Percentiles rank a stretch among this genome's conserved stretches.
Evolutionary conservation across 2,888 invertebrate species (phyloP).

Genomic region (Adelognathus sp.): DNA sequence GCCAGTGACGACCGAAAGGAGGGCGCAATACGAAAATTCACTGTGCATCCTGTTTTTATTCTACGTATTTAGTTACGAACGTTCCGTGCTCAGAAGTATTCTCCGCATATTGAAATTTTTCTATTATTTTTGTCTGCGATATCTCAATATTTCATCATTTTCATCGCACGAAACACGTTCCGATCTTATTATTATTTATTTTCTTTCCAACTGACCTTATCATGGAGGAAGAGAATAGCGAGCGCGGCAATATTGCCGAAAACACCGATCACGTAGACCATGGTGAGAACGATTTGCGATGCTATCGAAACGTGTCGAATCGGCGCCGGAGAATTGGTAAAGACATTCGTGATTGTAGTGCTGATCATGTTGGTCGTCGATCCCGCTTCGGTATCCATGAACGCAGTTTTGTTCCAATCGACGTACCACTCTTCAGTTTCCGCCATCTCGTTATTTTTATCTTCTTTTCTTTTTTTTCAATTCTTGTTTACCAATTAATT

Average conservation of each 20-base stretch:
- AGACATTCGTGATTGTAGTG: slow-evolving; percentile 32
- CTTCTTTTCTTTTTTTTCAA: background rate
- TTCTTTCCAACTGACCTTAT: slow-evolving; percentile 81
- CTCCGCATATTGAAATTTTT: background rate
- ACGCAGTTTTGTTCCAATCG: slow-evolving; percentile 63
- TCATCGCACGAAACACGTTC: background rate
- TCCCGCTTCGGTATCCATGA: slow-evolving; percentile 46
- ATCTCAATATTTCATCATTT: background rate
- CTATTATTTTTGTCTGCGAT: background rate
- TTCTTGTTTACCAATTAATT: background rate
- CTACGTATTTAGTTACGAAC: too few species aligned
- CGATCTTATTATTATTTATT: background rate
- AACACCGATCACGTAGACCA: slow-evolving; percentile 86
- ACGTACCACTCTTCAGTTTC: slow-evolving; percentile 30
- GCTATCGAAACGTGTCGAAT: slow-evolving; percentile 70
- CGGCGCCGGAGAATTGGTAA: slow-evolving; percentile 13
- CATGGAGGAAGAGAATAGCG: slow-evolving; percentile 87
- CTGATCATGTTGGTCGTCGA: slow-evolving; percentile 52
- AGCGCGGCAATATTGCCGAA: slow-evolving; percentile 90
- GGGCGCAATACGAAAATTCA: too few species aligned
- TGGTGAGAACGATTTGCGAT: slow-evolving; percentile 81
- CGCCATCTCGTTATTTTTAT: too few species aligned
- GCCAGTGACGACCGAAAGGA: too few species aligned
- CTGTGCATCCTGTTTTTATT: too few species aligned
- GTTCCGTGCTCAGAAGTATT: too few species aligned